These are phyloP conservation scores for Copidosoma aretas DNA, from an alignment of 2,888 invertebrate species.

Conservation along the genomic window DNA sequence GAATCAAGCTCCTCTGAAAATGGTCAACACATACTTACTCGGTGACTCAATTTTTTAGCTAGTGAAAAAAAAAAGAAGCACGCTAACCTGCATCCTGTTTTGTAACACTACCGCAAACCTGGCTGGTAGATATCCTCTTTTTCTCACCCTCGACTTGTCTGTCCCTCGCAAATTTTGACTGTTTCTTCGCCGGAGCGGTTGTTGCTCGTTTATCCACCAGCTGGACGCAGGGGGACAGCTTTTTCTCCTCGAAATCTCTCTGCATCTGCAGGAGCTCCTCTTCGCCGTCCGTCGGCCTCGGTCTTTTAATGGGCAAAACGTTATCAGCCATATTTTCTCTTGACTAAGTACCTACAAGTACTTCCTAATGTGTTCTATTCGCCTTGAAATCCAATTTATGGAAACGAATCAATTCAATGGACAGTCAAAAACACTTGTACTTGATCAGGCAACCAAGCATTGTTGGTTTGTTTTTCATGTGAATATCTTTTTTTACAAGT, in stretches of 20 bases:
- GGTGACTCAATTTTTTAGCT: background rate
- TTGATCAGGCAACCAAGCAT: too few relatives aligned
- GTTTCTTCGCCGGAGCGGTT: slow-evolving; percentile 32
- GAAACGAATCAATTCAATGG: too few relatives aligned
- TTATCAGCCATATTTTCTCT: slow-evolving; percentile 33
- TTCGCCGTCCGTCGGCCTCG: slow-evolving; percentile 75
- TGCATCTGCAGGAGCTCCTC: slow-evolving; percentile 78
- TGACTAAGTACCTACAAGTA: too few relatives aligned
- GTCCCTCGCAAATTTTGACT: slow-evolving; percentile 52
- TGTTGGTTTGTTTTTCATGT: too few relatives aligned
- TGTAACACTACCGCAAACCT: slow-evolving; percentile 27
- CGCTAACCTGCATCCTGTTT: slow-evolving; percentile 23
- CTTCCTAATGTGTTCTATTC: too few relatives aligned
- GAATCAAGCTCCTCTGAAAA: slow-evolving; percentile 18
- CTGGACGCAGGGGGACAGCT: slow-evolving; percentile 70
- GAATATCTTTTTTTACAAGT: too few relatives aligned
- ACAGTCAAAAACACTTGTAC: too few relatives aligned
- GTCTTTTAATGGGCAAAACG: slow-evolving; percentile 63
- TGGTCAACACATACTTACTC: background rate
- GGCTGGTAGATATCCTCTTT: slow-evolving; percentile 48
- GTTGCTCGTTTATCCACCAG: slow-evolving; percentile 61
- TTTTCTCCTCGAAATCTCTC: slow-evolving; percentile 71
- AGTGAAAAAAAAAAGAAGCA: background rate
- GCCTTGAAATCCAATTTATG: too few relatives aligned
- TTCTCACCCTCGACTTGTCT: slow-evolving; percentile 42